Evolutionary conservation across 2,113 vertebrate species (phyloP).

Genomic region (Oriolus oriolus): DNA sequence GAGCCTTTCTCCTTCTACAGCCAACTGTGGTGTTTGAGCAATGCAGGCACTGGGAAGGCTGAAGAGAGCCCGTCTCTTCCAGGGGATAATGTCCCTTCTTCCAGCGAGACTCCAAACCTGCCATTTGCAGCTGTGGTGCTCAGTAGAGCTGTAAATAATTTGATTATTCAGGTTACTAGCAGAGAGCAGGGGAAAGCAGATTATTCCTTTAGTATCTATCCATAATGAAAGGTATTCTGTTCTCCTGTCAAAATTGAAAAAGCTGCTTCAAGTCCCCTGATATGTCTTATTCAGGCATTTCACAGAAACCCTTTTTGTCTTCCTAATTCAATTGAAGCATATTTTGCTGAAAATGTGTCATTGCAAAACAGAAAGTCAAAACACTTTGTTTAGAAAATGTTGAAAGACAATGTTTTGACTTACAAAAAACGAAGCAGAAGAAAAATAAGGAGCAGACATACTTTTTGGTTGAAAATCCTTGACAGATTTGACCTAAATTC

Average conservation of each 20-base stretch:
- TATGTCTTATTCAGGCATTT: background rate
- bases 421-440: background rate
- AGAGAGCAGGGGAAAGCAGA: background rate
- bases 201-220: background rate
- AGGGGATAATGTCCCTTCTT: background rate
- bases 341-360: conserved; percentile 36
- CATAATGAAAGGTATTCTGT: conserved; percentile 21
- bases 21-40: background rate
- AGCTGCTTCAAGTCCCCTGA: background rate
- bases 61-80: background rate
- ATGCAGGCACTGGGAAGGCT: background rate
- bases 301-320: conserved; percentile 20
- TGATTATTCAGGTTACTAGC: conserved; percentile 16
- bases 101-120: background rate
- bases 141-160: conserved; percentile 21
- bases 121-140: background rate
- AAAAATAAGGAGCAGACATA: background rate
- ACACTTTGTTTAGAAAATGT: conserved; percentile 40
- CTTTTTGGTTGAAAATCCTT: background rate
- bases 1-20: background rate
- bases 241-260: conserved; percentile 22
- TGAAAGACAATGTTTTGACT: conserved; percentile 49
- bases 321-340: conserved; percentile 14
- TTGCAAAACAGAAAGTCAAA: conserved; percentile 50
- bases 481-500: conserved; percentile 32